Evolutionary conservation across 2,113 vertebrate genomes (phyloP).

Genomic region (Fregata magnificens): DNA sequence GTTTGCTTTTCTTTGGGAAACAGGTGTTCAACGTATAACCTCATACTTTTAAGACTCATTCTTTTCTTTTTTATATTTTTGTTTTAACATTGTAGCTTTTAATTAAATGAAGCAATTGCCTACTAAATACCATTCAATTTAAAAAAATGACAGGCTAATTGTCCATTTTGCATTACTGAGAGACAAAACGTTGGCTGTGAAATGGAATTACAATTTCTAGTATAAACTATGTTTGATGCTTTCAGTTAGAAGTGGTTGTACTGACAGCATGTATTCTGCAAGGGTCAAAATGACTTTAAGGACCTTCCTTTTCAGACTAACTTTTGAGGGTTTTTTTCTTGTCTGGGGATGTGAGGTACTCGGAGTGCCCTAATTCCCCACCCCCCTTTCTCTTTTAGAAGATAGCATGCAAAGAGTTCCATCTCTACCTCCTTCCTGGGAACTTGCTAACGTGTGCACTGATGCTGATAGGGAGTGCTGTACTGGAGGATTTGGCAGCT

Average conservation of each 20-base stretch:
- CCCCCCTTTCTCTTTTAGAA: background rate
- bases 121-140: background rate
- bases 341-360: background rate
- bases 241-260: background rate
- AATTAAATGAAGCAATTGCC: background rate
- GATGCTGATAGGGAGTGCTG: background rate
- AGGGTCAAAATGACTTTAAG: background rate
- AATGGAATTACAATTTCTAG: background rate
- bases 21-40: background rate
- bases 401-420: background rate
- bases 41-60: background rate
- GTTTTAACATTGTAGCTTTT: background rate
- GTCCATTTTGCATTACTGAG: background rate
- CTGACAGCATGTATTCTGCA: background rate
- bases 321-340: background rate
- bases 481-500: background rate
- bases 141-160: background rate
- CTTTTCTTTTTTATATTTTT: background rate
- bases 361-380: background rate
- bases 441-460: background rate
- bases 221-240: background rate
- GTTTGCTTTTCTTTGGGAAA: background rate
- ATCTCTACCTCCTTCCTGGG: background rate
- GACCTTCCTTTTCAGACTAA: background rate
- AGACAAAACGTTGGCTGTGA: background rate